Percentiles rank a stretch among this genome's conserved stretches.
These are phyloP conservation scores for Pseudomyrmex sp. DNA, from an alignment of 1,140 invertebrate species.

Conservation along the genomic window DNA sequence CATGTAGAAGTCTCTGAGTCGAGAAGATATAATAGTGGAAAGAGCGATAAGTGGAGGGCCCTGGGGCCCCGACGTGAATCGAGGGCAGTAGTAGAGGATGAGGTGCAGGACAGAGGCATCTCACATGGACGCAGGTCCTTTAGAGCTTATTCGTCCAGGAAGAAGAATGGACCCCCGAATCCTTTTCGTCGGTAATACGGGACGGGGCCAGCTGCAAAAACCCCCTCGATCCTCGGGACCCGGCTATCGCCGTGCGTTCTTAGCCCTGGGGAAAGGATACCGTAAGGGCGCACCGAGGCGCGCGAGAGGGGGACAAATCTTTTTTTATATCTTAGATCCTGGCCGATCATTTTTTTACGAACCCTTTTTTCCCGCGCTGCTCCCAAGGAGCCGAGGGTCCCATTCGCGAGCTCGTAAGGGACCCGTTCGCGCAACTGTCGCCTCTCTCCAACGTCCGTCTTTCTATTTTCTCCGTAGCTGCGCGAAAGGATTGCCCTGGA, in stretches of 20 bases:
- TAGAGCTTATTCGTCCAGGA: slow-evolving; percentile 83
- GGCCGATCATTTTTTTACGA: slow-evolving; percentile 82
- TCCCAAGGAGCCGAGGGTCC: slow-evolving; percentile 41
- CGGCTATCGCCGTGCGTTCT: slow-evolving; percentile 61
- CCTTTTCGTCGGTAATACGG: slow-evolving; percentile 81
- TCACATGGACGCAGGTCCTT: slow-evolving; percentile 82
- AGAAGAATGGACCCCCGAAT: slow-evolving; percentile 82
- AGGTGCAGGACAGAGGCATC: slow-evolving; percentile 76
- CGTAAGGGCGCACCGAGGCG: slow-evolving; percentile 48
- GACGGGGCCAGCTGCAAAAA: slow-evolving; percentile 84
- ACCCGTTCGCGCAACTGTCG: slow-evolving; percentile 77
- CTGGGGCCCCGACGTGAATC: slow-evolving; percentile 75
- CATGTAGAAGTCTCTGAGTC: slow-evolving; percentile 59
- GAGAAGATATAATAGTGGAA: slow-evolving; percentile 59
- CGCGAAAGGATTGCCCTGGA: slow-evolving; percentile 59
- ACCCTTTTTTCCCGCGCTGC: slow-evolving; percentile 79
- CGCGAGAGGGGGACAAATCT: slow-evolving; percentile 74
- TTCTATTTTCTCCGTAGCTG: neutral
- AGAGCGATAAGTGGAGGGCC: slow-evolving; percentile 70
- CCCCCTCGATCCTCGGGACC: slow-evolving; percentile 61
- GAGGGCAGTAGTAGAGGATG: slow-evolving; percentile 66
- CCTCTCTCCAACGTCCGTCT: slow-evolving; percentile 59
- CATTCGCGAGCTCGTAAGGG: slow-evolving; percentile 42
- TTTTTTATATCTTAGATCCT: slow-evolving; percentile 81
- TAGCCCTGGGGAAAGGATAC: slow-evolving; percentile 80